Conservation (phyloP, 2,113 vertebrate genomes). For the Hyaena hyaena region DNA sequence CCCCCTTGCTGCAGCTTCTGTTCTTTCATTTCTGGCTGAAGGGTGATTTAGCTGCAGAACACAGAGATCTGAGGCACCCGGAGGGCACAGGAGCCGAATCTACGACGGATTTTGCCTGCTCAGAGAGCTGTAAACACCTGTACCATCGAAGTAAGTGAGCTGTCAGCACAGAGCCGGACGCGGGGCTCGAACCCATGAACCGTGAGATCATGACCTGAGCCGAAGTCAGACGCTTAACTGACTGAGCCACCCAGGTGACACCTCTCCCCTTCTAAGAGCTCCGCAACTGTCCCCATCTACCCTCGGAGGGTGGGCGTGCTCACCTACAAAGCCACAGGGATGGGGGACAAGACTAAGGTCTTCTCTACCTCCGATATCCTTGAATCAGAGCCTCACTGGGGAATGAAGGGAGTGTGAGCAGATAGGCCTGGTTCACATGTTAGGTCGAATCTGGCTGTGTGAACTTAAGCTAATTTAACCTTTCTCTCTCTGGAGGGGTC, state of each 20-base stretch:
- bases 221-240: no score
- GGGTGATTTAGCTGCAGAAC: not conserved
- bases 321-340: not conserved
- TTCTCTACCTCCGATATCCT: not conserved
- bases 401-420: fast-evolving
- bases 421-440: not conserved
- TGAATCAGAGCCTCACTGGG: not conserved
- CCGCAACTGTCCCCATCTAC: fast-evolving
- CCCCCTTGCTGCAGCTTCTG: not conserved
- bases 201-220: no score
- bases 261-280: not conserved
- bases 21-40: no score
- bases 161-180: no score
- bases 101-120: fast-evolving
- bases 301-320: no score
- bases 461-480: not conserved
- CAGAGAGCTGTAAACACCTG: not conserved
- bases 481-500: not conserved
- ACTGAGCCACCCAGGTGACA: no score
- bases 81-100: fast-evolving
- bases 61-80: no score
- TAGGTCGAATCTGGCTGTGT: no score
- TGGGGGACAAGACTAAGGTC: fast-evolving
- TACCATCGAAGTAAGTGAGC: no score
- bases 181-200: no score